Conservation (phyloP, 2,113 vertebrate genomes). For the Lontra canadensis region DNA sequence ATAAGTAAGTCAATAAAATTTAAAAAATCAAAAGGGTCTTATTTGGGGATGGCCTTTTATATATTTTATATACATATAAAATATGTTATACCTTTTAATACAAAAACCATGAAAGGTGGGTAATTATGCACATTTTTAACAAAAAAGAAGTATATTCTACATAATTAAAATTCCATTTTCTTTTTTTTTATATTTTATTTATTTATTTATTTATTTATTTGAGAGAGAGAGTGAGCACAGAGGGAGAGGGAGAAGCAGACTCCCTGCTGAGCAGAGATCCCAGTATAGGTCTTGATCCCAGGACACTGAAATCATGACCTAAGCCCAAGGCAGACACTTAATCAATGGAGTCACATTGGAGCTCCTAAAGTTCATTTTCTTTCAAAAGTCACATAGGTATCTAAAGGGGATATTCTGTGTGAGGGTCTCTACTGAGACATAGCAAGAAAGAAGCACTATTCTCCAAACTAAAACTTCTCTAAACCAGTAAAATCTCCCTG, state of each 20-base stretch:
- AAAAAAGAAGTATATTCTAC: accelerated
- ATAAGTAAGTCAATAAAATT: neutral
- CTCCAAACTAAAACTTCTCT: neutral
- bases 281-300: neutral
- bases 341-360: neutral
- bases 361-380: neutral
- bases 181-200: neutral
- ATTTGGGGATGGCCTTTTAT: neutral
- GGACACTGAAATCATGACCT: neutral
- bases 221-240: no score
- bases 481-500: neutral
- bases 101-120: neutral
- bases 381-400: neutral
- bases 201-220: neutral
- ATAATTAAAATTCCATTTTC: neutral
- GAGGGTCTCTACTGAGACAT: neutral
- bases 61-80: neutral
- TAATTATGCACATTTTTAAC: neutral
- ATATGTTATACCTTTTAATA: neutral
- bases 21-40: neutral
- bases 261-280: neutral
- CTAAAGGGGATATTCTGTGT: neutral
- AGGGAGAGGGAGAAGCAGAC: neutral
- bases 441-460: neutral
- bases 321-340: neutral